Base-by-base conservation (phyloP, 2,888 invertebrate genomes). In the Adelphocoris suturalis region DNA sequence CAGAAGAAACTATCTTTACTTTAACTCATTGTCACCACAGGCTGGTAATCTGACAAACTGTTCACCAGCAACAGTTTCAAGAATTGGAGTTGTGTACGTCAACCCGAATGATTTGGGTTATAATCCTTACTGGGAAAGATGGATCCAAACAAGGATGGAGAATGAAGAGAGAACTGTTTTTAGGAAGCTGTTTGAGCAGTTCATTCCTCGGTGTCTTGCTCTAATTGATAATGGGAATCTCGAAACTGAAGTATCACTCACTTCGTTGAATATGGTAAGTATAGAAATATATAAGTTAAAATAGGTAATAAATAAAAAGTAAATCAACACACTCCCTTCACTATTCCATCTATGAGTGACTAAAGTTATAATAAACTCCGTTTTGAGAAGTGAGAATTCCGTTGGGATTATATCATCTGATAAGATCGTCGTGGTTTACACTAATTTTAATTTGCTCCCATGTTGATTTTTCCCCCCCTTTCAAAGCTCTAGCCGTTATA, bases 51-150 rank as follows among this genome's bases (percentile, higher is more conserved):
- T 98, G 91, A 96, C 96, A 93, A 98, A 96, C 92, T 98, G 98
- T 0, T 98, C 98, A 0, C 98, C 98, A 0, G 98, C 98, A 0
- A 98, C 98, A 0, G 97, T 98, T 3, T 98, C 98, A 0, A 95
- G 98, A 89, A 98, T 98, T 12, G 98, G 98, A 52, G 98, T 98
- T 98, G 98, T 98, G 13, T 98, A 96, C 92, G 97, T 98, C 0
- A 98, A 98, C 92, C 98, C 98, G 0, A 98, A 98, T 94, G 97
- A 97, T 93, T 94, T 98, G 91, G 97, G 98, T 0, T 97, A 96
- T 92, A 94, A 95, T 90, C 98, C 98, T 0, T 98, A 95, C 93
- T 98, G 98, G 97, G 95, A 97, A 90, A 95, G 96, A 92, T 98
- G 98, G 98, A 93, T 96, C 5, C 94, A 95, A 61, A 82, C 90